Base-by-base conservation (phyloP, 1,140 invertebrate genomes). In the Papilio glaucus region DNA sequence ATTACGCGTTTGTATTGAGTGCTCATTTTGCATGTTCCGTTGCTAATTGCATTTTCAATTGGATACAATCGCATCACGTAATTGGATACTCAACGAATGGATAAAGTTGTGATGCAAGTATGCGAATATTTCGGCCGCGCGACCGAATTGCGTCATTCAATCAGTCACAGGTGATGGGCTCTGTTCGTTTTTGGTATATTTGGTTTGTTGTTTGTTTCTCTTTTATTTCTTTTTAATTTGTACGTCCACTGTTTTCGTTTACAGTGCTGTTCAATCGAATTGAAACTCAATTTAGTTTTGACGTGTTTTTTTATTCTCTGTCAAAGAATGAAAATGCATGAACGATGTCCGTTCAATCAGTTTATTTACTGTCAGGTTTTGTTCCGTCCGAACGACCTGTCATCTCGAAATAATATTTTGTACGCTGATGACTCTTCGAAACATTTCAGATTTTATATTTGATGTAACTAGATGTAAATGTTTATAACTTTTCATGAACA, bases 11-110 rank as follows among this genome's bases (percentile, higher is more conserved):
- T 38, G 62, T 65, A 65, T 41, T 65, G 33, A 65, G 62, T 10
- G 33, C 62, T 65, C 62, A 65, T 65, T 21, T 65, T 65, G 62
- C 29, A 65, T 65, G 62, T 39, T 57, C 39, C 62, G 62, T 39
- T 38, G 62, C 62, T 65, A 65, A 65, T 65, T 65, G 62, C 62
- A 65, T 65, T 65, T 65, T 65, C 62, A 65, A 65, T 65, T 37
- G 62, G 62, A 39, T 65, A 39, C 33, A 63, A 63, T 38, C 33
- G 61, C 61, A 63, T 63, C 29, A 63, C 61, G 61, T 63, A 63
- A 63, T 63, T 63, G 29, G 61, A 63, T 63, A 37, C 37, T 63
- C 61, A 39, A 18, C 33, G 29, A 63, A 63, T 63, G 61, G 37
- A 63, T 63, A 37, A 63, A 63, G 61, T 63, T 63, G 29, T 38